phyloP scores from a whole-genome alignment of 2,888 invertebrate genomes.

The Stenoptilia bipunctidactyla region DNA sequence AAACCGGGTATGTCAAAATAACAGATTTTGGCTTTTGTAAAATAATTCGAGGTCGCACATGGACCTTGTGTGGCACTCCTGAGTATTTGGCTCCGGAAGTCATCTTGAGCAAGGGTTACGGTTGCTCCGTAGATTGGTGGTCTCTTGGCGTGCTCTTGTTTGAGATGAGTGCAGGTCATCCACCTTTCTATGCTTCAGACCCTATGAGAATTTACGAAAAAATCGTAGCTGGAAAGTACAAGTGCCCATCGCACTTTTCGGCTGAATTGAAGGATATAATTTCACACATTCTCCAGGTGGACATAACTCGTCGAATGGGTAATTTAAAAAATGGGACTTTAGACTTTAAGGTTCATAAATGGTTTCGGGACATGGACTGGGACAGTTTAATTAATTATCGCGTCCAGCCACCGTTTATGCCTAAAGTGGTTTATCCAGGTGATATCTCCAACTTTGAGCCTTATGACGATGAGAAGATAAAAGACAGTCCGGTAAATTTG shows the following conservation, averaged over 20 bases:
- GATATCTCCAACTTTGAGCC: constrained; percentile 81
- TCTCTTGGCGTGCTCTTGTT: constrained; percentile 88
- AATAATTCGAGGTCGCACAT: constrained; percentile 79
- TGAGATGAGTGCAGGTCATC: constrained; percentile 93
- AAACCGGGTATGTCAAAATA: constrained; percentile 83
- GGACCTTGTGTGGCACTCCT: constrained; percentile 96
- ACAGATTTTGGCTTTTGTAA: constrained; percentile 98
- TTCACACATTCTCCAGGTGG: constrained; percentile 79
- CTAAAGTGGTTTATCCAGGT: constrained; percentile 68
- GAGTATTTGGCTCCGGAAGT: constrained; percentile 97
- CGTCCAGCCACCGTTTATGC: constrained; percentile 75
- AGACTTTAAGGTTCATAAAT: constrained; percentile 93
- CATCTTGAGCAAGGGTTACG: constrained; percentile 92
- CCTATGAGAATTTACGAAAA: constrained; percentile 96
- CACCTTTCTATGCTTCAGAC: constrained; percentile 94
- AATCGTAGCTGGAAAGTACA: constrained; percentile 90
- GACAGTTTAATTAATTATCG: constrained; percentile 83
- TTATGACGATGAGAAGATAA: constrained; percentile 69
- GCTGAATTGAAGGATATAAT: constrained; percentile 85
- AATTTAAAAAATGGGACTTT: constrained; percentile 89
- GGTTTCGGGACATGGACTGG: constrained; percentile 94
- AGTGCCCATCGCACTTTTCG: constrained; percentile 85
- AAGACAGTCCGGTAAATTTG: constrained; percentile 61
- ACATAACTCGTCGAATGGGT: constrained; percentile 76
- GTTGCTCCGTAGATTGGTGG: constrained; percentile 97